Percentiles rank a stretch among this genome's conserved stretches.
Evolutionary conservation across 2,888 invertebrate genomes (phyloP).

Genomic region (Nectonema munidae): DNA sequence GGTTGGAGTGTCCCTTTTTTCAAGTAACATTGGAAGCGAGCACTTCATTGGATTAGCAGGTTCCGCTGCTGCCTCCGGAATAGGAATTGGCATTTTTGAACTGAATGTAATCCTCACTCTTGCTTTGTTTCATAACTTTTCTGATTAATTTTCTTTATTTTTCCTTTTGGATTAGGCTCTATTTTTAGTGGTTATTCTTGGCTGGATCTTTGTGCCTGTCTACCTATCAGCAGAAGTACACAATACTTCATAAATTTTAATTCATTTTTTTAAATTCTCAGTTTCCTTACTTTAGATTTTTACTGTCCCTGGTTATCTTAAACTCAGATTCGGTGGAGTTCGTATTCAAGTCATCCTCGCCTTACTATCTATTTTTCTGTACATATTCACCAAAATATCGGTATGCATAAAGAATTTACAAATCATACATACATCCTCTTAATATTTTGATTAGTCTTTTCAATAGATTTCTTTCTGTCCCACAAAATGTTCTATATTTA

Average conservation of each 20-base stretch:
- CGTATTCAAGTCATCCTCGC: constrained; percentile 24
- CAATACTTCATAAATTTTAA: constrained; percentile 2
- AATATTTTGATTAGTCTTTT: neutral
- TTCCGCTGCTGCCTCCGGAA: constrained; percentile 20
- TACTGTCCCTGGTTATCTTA: constrained; percentile 25
- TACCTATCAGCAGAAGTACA: constrained; percentile 26
- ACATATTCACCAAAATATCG: constrained; percentile 26
- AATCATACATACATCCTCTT: neutral
- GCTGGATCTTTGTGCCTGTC: constrained; percentile 19
- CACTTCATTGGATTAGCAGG: constrained; percentile 21
- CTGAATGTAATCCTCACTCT: constrained; percentile 21
- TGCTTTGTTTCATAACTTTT: neutral
- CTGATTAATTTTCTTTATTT: constrained; percentile 17
- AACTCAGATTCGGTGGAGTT: constrained; percentile 24
- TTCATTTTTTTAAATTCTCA: constrained; percentile 20
- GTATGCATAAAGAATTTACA: constrained; percentile 19
- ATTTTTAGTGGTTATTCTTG: constrained; percentile 12
- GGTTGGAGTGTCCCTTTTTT: constrained; percentile 21
- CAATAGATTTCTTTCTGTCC: constrained; percentile 14
- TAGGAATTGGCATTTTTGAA: constrained; percentile 24
- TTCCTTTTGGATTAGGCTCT: constrained; percentile 6
- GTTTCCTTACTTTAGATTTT: constrained; percentile 20
- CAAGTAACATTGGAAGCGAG: constrained; percentile 21
- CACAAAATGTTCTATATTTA: too few relatives aligned
- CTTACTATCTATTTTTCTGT: constrained; percentile 23